Percentiles rank a stretch among this genome's conserved stretches.
These are phyloP conservation scores for Andrena cerasifolii DNA, from an alignment of 1,140 invertebrate genomes.

Conservation along the genomic window DNA sequence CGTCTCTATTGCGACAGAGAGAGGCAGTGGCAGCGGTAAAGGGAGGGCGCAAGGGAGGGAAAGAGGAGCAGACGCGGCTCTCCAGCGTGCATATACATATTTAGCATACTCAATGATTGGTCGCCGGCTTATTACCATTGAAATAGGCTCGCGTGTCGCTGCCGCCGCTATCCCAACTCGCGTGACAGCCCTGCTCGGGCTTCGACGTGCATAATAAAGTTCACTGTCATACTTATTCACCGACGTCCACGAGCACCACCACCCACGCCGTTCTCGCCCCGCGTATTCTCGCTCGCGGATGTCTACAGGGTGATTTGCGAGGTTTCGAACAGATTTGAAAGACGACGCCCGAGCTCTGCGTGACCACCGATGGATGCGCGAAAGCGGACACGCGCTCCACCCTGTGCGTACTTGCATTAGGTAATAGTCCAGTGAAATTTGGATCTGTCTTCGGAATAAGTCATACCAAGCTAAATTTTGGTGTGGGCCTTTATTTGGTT, in stretches of 20 bases:
- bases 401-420: too few species aligned
- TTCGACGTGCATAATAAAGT: constrained; percentile 69
- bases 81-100: constrained; percentile 58
- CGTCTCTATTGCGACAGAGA: constrained; percentile 56
- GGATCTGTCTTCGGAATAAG: too few species aligned
- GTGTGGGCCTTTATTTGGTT: too few species aligned
- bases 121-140: constrained; percentile 72
- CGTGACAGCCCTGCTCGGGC: constrained; percentile 61
- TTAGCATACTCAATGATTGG: constrained; percentile 68
- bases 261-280: neutral
- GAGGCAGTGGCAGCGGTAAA: neutral
- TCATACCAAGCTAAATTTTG: too few species aligned
- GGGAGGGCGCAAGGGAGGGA: neutral
- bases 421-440: too few species aligned
- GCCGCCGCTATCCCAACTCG: constrained; percentile 53
- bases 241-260: constrained; percentile 26
- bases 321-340: neutral
- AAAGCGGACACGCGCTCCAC: too few species aligned
- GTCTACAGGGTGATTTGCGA: constrained; percentile 2
- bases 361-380: too few species aligned
- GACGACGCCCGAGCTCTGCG: too few species aligned
- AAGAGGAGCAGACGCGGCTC: neutral
- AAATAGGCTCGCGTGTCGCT: constrained; percentile 68
- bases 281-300: neutral
- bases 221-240: constrained; percentile 66